Evolutionary conservation across 2,888 invertebrate species (phyloP), one percentile per base, ranked within the genome.

Genomic region (Lithophane semibrunnea): DNA sequence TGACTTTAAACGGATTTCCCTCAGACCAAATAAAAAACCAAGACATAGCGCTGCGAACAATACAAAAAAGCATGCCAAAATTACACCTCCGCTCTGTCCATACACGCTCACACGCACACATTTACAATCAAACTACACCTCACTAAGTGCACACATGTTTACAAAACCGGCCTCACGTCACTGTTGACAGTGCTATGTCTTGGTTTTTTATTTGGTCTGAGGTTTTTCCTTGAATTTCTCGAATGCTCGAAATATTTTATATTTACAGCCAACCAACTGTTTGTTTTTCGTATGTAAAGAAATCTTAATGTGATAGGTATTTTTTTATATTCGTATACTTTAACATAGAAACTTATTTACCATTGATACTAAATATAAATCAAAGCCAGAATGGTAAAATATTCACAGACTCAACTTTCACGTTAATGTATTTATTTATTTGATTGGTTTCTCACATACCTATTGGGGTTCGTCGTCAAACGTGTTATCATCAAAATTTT

Each of bases 341-440:
- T 42, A 29, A 18, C 42, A 13, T 37, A 47, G 37, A 3, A 37
- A 47, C 18, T 13, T 54, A 61, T 61, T 73, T 73, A 61, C 52
- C 52, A 75, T 56, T n/a, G 49, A n/a, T 75, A 44, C 49, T 44
- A 56, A 64, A 64, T 42, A 82, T 44, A 44, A n/a, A 16, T 64
- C 47, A 44, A 52, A 64, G 42, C 0, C 24, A 37, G 18, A 42
- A 58, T 52, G 29, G n/a, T n/a, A 52, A 24, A 78, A 76, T 82
- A 64, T 83, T 77, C 9, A 64, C 49, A 21, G 49, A 13, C 9
- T 24, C 7, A 75, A 58, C 16, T 42, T 74, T 77, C 18, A 29
- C 21, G 1, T 64, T 16, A 58, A 24, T 16, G 10, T 56, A 49
- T 61, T 61, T 74, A 63, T 56, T 63, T 61, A 37, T 44, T 49